Evolutionary conservation across 2,888 invertebrate genomes (phyloP), one percentile per base, ranked within the genome.

Genomic region (Latrodectus elegans): DNA sequence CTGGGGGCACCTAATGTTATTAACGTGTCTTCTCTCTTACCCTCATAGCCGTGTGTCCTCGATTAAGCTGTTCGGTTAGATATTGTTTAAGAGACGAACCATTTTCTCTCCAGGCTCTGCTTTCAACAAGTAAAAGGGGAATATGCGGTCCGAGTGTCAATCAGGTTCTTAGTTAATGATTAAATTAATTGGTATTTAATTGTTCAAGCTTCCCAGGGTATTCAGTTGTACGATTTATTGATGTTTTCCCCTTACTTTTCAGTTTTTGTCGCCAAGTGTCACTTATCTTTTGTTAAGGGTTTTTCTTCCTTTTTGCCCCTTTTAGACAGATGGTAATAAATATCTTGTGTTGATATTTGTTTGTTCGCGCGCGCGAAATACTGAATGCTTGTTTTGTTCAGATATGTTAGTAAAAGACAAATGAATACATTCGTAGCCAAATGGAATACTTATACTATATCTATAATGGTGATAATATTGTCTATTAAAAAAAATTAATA

Each of bases 41-140:
- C 67, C 9, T 22, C 67, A 9, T 68, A n/a, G 2, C 77, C 26
- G 38, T 4, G n/a, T 26, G 2, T 55, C 51, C 79, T 60, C 70
- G 79, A 79, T 79, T 79, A 79, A 60, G 79, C 64, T 72, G 51
- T 72, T 80, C 80, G 80, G 80, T 72, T 51, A 51, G 80, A 65
- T 65, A 72, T 73, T 80, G 72, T 73, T 72, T 72, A 80, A 72
- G 64, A 65, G 49, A 80, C 73, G 53, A 71, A 79, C 71, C 51
- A 51, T 51, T 51, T 73, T 73, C 52, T 22, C 60, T 17, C 71
- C 10, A 65, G 72, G 67, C 51, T 1, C 4, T 38, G 55, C 49
- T 80, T 71, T 80, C 80, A 80, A 80, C 80, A 80, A 80, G 80
- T 80, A 71, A 55, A 15, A 17, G 55, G 74, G 14, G 17, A 52